These are phyloP conservation scores for Cecropterus lyciades DNA, from an alignment of 1,140 invertebrate genomes.

Conservation along the genomic window DNA sequence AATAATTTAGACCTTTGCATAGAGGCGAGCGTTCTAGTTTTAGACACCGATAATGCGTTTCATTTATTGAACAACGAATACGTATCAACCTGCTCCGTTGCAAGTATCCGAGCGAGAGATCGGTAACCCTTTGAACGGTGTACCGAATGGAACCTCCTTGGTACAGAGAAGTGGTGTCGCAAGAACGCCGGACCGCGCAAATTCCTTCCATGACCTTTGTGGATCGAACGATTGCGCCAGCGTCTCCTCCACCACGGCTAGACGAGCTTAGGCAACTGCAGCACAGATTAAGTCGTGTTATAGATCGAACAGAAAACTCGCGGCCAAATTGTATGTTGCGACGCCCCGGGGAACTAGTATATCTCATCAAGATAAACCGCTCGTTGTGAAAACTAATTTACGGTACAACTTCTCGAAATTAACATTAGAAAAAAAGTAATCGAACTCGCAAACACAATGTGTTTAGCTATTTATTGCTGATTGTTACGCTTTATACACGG, in stretches of 20 bases:
- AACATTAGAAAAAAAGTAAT: conserved; percentile 11
- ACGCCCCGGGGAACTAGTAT: conserved; percentile 14
- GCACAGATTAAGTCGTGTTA: conserved; percentile 66
- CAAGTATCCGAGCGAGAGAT: conserved; percentile 45
- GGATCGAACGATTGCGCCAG: conserved; percentile 77
- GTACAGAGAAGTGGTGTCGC: conserved; percentile 62
- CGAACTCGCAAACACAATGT: neutral
- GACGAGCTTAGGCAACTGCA: conserved; percentile 75
- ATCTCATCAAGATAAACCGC: conserved; percentile 26
- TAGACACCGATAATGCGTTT: conserved; percentile 14
- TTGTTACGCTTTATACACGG: conserved; percentile 6
- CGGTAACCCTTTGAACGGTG: conserved; percentile 53
- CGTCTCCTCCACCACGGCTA: conserved; percentile 71
- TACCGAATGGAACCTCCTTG: conserved; percentile 63
- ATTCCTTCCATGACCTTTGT: conserved; percentile 82
- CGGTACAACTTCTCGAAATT: conserved; percentile 18
- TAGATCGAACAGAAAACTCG: conserved; percentile 51
- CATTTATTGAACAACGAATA: conserved; percentile 22
- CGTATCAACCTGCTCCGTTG: conserved; percentile 30
- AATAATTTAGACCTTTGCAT: conserved; percentile 9
- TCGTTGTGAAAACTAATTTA: conserved; percentile 30
- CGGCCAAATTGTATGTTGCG: conserved; percentile 24
- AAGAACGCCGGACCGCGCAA: conserved; percentile 76
- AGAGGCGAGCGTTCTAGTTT: conserved; percentile 5
- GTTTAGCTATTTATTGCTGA: conserved; percentile 4